phyloP scores from a whole-genome alignment of 1,140 invertebrate species.

The Drosophila nikananu region DNA sequence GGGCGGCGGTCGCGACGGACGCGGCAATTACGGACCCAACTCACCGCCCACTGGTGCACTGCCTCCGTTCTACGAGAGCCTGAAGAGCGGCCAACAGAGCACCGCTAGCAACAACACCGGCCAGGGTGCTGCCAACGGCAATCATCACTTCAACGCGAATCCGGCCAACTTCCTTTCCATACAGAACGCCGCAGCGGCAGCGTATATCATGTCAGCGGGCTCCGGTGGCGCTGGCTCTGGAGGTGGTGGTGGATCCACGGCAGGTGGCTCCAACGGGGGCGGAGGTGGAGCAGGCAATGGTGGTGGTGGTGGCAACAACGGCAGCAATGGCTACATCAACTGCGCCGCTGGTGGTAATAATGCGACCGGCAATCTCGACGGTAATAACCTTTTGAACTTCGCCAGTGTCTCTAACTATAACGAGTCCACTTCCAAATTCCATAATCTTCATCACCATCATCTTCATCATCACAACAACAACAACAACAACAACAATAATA shows the following conservation, averaged over 20 bases:
- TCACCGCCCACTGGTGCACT: constrained; percentile 93
- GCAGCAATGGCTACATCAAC: constrained; percentile 35
- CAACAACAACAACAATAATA: constrained; percentile 9
- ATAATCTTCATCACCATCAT: constrained; percentile 84
- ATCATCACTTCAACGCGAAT: constrained; percentile 85
- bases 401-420: constrained; percentile 76
- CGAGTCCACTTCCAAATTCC: constrained; percentile 83
- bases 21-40: constrained; percentile 93
- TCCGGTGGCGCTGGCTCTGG: constrained; percentile 8
- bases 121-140: constrained; percentile 60
- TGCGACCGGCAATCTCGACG: constrained; percentile 35
- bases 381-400: constrained; percentile 81
- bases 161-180: constrained; percentile 88
- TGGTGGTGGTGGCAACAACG: constrained; percentile 4
- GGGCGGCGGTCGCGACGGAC: constrained; percentile 91
- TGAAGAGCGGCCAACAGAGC: constrained; percentile 90
- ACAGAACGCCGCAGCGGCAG: constrained; percentile 84
- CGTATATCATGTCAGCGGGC: constrained; percentile 77
- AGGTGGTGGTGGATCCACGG: constrained; percentile 1
- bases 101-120: constrained; percentile 49
- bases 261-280: constrained; percentile 34
- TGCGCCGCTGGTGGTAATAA: constrained; percentile 36
- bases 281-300: background rate
- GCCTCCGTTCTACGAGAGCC: constrained; percentile 93
- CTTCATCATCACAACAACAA: constrained; percentile 1